Percentiles rank a stretch among this genome's conserved stretches.
Evolutionary conservation across 2,797 vertebrate species (phyloP).

Genomic region (Lates japonicus): DNA sequence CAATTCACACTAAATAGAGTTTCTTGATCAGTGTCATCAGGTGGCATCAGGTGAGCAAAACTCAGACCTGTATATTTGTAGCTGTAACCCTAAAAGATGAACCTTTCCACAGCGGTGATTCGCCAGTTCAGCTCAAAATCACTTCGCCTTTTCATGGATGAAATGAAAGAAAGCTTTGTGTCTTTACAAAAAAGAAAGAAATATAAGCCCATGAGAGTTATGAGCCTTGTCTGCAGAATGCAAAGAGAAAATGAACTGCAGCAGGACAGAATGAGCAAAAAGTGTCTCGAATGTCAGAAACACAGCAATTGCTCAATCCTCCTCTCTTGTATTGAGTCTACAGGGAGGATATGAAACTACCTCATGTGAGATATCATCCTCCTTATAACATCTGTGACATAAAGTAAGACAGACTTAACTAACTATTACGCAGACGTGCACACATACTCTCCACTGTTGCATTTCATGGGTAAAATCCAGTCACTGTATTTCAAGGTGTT

Average conservation of each 20-base stretch:
- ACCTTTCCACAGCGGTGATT: not conserved
- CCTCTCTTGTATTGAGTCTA: not conserved
- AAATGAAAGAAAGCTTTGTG: constrained; percentile 18
- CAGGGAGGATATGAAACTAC: constrained; percentile 7
- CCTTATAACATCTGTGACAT: not conserved
- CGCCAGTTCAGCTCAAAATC: not conserved
- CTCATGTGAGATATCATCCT: constrained; percentile 5
- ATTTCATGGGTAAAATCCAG: not conserved
- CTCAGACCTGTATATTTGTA: not conserved
- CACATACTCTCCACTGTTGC: not conserved
- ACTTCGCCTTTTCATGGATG: not conserved
- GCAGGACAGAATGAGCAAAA: not conserved
- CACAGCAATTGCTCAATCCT: not conserved
- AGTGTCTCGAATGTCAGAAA: not conserved
- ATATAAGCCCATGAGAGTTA: not conserved
- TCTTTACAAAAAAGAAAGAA: not conserved
- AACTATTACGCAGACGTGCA: not conserved
- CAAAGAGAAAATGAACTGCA: not conserved
- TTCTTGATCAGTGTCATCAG: not conserved
- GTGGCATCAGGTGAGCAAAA: not conserved
- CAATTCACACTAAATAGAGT: not conserved
- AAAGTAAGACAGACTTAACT: constrained; percentile 8
- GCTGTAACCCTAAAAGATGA: not conserved
- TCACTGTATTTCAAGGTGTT: constrained; percentile 29
- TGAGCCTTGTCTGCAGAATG: not conserved